Percentiles rank a stretch among this genome's conserved stretches.
phyloP scores from a whole-genome alignment of 2,797 vertebrate genomes.

The Fundulus diaphanus region DNA sequence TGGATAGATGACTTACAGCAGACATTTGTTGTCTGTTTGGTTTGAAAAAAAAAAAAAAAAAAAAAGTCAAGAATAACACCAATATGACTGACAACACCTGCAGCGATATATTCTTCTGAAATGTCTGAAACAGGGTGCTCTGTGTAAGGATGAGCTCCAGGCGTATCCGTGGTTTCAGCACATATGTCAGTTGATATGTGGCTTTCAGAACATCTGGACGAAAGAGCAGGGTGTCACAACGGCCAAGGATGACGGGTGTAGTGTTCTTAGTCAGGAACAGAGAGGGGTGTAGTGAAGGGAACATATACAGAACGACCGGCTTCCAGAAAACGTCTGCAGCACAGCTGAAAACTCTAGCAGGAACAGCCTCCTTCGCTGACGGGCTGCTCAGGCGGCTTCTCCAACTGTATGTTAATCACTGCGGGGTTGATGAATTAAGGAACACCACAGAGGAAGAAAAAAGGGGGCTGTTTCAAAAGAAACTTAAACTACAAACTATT shows the following conservation, averaged over 20 bases:
- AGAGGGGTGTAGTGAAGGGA: constrained; percentile 73
- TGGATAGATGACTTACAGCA: constrained; percentile 23
- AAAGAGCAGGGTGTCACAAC: constrained; percentile 80
- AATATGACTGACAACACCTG: constrained; percentile 8
- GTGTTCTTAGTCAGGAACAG: constrained; percentile 67
- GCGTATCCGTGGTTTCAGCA: constrained; percentile 26
- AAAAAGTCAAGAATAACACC: constrained; percentile 23
- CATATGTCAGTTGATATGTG: constrained; percentile 41
- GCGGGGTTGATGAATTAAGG: constrained; percentile 83
- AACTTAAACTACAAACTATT: not conserved
- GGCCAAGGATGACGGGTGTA: constrained; percentile 64
- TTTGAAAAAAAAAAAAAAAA: constrained; percentile 6
- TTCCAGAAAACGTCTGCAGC: constrained; percentile 51
- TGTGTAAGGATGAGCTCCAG: constrained; percentile 13
- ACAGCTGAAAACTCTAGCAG: constrained; percentile 84
- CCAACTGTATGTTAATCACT: constrained; percentile 99
- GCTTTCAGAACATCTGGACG: constrained; percentile 80
- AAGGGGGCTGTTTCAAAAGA: not conserved
- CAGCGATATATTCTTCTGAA: constrained; percentile 16
- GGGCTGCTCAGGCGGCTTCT: constrained; percentile 93
- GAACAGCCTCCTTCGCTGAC: constrained; percentile 94
- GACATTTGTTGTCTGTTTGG: constrained; percentile 28
- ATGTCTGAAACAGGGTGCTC: constrained; percentile 7
- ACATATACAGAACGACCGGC: constrained; percentile 58
- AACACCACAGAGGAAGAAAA: constrained; percentile 19